Evolutionary conservation across 2,797 vertebrate species (phyloP), one percentile per base, ranked within the genome.

Genomic region (Xiphorhynchus erythropygius): DNA sequence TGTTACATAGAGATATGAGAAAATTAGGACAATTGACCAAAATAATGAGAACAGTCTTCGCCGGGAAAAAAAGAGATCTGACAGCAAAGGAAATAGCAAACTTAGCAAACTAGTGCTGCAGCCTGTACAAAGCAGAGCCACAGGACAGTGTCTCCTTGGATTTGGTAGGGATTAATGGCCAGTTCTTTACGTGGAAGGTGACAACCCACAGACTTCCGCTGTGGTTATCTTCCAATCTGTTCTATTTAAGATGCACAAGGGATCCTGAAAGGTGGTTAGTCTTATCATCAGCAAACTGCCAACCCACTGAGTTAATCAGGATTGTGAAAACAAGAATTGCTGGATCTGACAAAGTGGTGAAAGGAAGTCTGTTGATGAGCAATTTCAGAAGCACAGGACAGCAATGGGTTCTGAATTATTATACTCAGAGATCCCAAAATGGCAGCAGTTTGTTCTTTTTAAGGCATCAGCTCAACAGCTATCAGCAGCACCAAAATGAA

Each of bases 211-310:
- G 79, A 49, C 32, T 70, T 96, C 13, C 1, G 0, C 27, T 18
- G 53, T 11, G 2, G 63, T 46, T 57, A 10, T 49, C 49, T 74
- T 83, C 68, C 44, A 5, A 49, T 74, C 47, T n/a, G 32, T 39
- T 39, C 75, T 70, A 41, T 35, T 85, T 83, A 83, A 93, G 91
- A 83, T 24, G 82, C 60, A 46, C 35, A 46, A 74, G 41, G 5
- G 23, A 88, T 86, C 46, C 65, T 53, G 60, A 88, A 84, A 90
- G 69, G 73, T 70, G 57, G 69, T 50, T 91, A 77, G 87, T 53
- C 92, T 83, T 85, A 73, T 49, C 62, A 93, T 24, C 83, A 60
- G 69, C 60, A 86, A 90, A 88, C 62, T 81, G 83, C 52, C 90
- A 89, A 55, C 71, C 76, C 71, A 70, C 37, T 8, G 71, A 82